Conservation (phyloP, 1,140 invertebrate genomes). For the Aricia agestis region DNA sequence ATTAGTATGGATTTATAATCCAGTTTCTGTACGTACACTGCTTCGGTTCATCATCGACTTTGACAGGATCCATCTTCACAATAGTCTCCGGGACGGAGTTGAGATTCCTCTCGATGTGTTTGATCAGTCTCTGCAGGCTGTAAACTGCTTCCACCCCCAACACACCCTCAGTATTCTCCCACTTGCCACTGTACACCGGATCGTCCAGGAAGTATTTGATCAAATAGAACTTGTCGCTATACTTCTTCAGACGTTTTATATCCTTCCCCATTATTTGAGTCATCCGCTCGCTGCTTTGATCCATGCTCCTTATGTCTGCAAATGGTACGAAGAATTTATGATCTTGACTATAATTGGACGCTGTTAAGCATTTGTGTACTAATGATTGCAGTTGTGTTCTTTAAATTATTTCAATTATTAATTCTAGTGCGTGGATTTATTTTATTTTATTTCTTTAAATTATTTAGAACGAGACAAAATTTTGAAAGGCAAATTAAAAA, state of each 20-base stretch:
- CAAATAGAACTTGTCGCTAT: slow-evolving; percentile 50
- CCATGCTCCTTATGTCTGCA: slow-evolving; percentile 50
- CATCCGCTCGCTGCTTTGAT: slow-evolving; percentile 49
- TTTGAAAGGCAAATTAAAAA: too few relatives aligned
- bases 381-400: too few relatives aligned
- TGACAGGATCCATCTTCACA: slow-evolving; percentile 11
- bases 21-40: slow-evolving; percentile 4
- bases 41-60: slow-evolving; percentile 7
- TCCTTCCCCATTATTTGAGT: slow-evolving; percentile 49
- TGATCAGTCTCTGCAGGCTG: slow-evolving; percentile 45
- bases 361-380: too few relatives aligned
- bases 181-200: slow-evolving; percentile 44
- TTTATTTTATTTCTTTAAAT: too few relatives aligned
- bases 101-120: slow-evolving; percentile 47
- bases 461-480: too few relatives aligned
- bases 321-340: slow-evolving; percentile 17
- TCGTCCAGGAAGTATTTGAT: slow-evolving; percentile 60
- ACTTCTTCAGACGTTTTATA: slow-evolving; percentile 48
- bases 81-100: slow-evolving; percentile 31
- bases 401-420: too few relatives aligned
- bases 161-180: slow-evolving; percentile 40
- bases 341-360: too few relatives aligned
- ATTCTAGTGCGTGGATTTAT: too few relatives aligned
- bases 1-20: too few relatives aligned
- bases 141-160: slow-evolving; percentile 44